Evolutionary conservation across 2,797 vertebrate genomes (phyloP), one percentile per base, ranked within the genome.

Genomic region (Sebastes kiyomatsui): DNA sequence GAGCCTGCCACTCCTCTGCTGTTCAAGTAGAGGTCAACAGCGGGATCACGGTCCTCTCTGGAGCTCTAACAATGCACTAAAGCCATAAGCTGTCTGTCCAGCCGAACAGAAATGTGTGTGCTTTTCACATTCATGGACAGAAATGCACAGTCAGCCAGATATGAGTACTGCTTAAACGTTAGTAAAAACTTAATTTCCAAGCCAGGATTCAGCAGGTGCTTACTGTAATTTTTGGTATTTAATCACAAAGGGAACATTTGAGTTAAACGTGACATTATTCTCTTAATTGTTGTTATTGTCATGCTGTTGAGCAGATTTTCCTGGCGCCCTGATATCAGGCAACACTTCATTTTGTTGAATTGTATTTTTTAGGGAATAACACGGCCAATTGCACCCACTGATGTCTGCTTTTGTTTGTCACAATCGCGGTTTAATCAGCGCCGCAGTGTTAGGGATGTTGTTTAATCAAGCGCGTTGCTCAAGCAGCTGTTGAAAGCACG

Each of bases 391-490:
- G 64, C 80, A 58, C 76, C 16, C 59, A 28, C 38, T 82, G 56
- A 83, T 78, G 49, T 83, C 38, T 79, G 79, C 68, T 81, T 85
- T 72, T 85, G 72, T 91, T 87, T 65, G 18, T 79, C 65, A 56
- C 84, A 74, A 88, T 88, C 33, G 2, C 71, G 65, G 49, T 87
- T 88, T 88, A 89, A 90, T 93, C 81, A 79, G 62, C 38, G 12
- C 46, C 4, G 16, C 80, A 28, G 76, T 23, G 16, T 79, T 9
- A 7, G 42, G 28, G 6, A 82, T 52, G 52, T 30, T 77, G 79
- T 83, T 78, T 70, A 89, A 84, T 89, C 73, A 77, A 60, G 78
- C 64, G 3, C 52, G 77, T 67, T 35, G 28, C 74, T 81, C 35
- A 67, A 74, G 76, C 87, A 84, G 82, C 82, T 84, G 67, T 56